These are phyloP conservation scores for Ruditapes philippinarum DNA, from an alignment of 1,140 invertebrate genomes.

Conservation along the genomic window DNA sequence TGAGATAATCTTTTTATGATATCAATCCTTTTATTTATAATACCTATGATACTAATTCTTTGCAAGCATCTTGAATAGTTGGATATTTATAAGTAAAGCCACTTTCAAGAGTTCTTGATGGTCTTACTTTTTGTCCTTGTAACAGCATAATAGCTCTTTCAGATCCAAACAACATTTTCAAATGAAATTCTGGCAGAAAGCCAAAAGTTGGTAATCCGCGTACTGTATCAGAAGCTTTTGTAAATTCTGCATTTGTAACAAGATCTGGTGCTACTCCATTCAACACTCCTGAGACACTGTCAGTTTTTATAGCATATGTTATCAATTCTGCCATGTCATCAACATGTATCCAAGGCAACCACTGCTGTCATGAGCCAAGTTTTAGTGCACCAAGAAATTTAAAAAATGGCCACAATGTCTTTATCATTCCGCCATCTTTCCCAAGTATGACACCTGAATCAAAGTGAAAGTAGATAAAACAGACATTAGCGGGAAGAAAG, in stretches of 20 bases:
- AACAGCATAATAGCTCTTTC: conserved; percentile 94
- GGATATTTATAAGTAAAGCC: conserved; percentile 93
- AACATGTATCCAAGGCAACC: conserved; percentile 98
- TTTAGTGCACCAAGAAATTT: conserved; percentile 94
- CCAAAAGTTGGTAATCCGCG: conserved; percentile 91
- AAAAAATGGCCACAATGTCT: conserved; percentile 94
- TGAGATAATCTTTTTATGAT: too few relatives aligned
- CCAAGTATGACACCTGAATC: conserved; percentile 95
- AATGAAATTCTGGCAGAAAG: conserved; percentile 89
- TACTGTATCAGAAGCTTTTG: conserved; percentile 93
- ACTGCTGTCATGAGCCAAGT: conserved; percentile 94
- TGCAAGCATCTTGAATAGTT: background rate
- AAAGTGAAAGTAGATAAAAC: too few relatives aligned
- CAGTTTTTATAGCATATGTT: conserved; percentile 91
- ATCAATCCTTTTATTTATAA: too few relatives aligned
- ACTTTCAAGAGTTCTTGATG: conserved; percentile 91
- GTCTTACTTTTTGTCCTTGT: conserved; percentile 95
- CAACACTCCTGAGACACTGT: conserved; percentile 89
- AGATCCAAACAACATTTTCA: conserved; percentile 91
- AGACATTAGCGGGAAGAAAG: too few relatives aligned
- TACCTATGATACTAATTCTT: conserved; percentile 35
- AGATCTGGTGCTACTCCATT: conserved; percentile 96
- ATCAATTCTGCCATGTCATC: conserved; percentile 93
- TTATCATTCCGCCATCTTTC: conserved; percentile 95
- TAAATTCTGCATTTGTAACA: conserved; percentile 95